Evolutionary conservation across 2,797 vertebrate genomes (phyloP).

Genomic region (Siniperca undulata): DNA sequence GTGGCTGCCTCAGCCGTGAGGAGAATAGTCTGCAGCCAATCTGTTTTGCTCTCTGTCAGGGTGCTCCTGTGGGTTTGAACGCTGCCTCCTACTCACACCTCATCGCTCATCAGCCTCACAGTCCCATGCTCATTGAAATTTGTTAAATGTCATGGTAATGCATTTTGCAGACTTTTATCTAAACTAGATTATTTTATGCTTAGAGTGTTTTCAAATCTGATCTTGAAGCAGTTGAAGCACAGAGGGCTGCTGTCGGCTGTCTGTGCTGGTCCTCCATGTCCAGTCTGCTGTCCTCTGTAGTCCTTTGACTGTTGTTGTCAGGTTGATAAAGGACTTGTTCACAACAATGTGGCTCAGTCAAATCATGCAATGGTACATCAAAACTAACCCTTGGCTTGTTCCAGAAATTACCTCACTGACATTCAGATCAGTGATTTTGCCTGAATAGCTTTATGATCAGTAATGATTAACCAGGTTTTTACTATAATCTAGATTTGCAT

Average conservation of each 20-base stretch:
- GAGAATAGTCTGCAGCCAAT: constrained; percentile 71
- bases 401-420: not conserved
- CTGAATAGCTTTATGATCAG: not conserved
- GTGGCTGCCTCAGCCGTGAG: constrained; percentile 70
- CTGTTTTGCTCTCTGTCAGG: constrained; percentile 51
- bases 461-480: not conserved
- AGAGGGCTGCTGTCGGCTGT: not conserved
- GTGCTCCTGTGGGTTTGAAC: constrained; percentile 46
- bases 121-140: constrained; percentile 14
- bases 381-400: not conserved
- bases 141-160: constrained; percentile 33
- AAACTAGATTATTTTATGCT: not conserved
- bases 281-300: not conserved
- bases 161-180: not conserved
- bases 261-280: not conserved
- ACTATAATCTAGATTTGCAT: not conserved
- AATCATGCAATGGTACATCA: not conserved
- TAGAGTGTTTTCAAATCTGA: constrained; percentile 2
- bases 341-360: not conserved
- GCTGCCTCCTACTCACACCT: constrained; percentile 57
- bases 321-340: constrained; percentile 18
- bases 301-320: constrained; percentile 10
- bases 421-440: not conserved
- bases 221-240: not conserved
- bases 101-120: constrained; percentile 31